Conservation (phyloP, 2,113 vertebrate species). For the Carassius auratus region DNA sequence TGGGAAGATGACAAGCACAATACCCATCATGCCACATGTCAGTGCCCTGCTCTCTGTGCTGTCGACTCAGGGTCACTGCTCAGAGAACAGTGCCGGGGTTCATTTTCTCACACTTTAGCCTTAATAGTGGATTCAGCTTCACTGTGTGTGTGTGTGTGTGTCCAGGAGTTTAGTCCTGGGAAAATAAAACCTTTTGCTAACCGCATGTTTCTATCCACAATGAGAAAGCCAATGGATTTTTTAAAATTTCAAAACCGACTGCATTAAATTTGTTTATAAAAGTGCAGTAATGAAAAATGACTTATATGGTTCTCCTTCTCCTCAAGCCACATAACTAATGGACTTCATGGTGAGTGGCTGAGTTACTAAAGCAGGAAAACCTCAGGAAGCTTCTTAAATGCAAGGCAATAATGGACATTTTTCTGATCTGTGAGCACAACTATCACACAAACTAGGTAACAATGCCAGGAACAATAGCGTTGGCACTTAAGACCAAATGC, state of each 20-base stretch:
- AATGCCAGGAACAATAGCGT: background rate
- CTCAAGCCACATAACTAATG: constrained; percentile 35
- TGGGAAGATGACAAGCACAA: constrained; percentile 59
- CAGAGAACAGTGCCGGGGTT: background rate
- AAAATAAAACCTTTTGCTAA: constrained; percentile 12
- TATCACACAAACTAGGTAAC: background rate
- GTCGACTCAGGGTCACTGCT: constrained; percentile 27
- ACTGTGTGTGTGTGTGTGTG: background rate
- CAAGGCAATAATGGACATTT: background rate
- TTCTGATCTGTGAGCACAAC: background rate
- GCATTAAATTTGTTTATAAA: background rate
- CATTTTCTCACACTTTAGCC: constrained; percentile 22
- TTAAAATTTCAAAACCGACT: background rate
- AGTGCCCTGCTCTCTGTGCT: background rate
- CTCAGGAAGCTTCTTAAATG: background rate
- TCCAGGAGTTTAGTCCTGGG: constrained; percentile 12
- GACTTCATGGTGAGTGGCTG: constrained; percentile 7
- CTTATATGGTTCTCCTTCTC: background rate
- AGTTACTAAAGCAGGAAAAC: constrained; percentile 38
- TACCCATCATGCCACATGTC: constrained; percentile 51
- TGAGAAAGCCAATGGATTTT: background rate
- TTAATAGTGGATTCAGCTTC: background rate
- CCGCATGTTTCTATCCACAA: background rate
- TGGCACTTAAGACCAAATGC: background rate
- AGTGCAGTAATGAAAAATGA: background rate